Evolutionary conservation across 1,140 invertebrate genomes (phyloP), one percentile per base, ranked within the genome.

Genomic region (Whitmania pigra): DNA sequence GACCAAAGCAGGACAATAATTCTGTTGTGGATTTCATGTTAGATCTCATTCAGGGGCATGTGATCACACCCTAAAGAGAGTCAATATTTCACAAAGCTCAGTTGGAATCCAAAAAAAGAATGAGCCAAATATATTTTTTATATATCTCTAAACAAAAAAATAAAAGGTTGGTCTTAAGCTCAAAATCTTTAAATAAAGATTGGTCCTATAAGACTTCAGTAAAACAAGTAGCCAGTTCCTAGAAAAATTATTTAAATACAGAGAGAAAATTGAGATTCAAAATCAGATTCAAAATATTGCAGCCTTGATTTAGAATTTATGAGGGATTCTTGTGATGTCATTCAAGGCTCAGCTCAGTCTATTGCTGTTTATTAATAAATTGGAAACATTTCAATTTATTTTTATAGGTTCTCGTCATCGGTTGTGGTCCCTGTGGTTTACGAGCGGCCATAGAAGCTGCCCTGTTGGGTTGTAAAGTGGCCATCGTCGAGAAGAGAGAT

Each of bases 401-500:
- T 67, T 2, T 67, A 29, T 72, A 81, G 79, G 80, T 80, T 13
- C 84, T 97, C 71, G 90, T 97, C 69, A 96, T 98, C 70, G 95
- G 95, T 9, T 90, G 89, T 53, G 94, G 96, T 6, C 94, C 95
- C 7, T 97, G 94, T 82, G 96, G 96, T 13, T 83, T 99, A 74
- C 86, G 96, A 31, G 88, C 90, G 0, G 95, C 94, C 11, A 98
- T 99, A 75, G 96, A 99, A 82, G 92, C 91, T 57, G 94, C 97
- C 78, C 84, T 99, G 27, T 85, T 99, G 17, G 96, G 96, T 31
- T 92, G 92, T 74, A 94, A 95, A 71, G 77, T 77, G 40, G 80
- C 82, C 7, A 63, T 83, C 0, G 76, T 83, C 31, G 82, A 83
- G 74, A 83, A 83, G 74, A 72, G 82, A 53, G 81, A 82, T 71